Evolutionary conservation across 1,140 invertebrate genomes (phyloP).

Genomic region (Coelopa frigida): DNA sequence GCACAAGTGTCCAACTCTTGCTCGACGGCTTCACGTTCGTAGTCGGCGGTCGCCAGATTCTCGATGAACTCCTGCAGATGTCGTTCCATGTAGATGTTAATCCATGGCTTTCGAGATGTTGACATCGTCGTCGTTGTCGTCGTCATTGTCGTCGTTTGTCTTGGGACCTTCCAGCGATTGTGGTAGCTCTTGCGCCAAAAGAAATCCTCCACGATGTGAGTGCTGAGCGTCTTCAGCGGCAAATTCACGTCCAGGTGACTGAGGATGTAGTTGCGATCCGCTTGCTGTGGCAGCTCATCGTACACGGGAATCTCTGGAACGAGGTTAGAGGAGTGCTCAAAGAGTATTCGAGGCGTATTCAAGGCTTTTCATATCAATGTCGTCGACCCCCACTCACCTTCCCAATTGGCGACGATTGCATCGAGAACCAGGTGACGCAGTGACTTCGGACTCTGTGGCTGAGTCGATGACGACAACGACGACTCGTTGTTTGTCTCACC

Average conservation of each 20-base stretch:
- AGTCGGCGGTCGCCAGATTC: conserved; percentile 42
- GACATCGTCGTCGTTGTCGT: background rate
- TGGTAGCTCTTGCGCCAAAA: conserved; percentile 44
- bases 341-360: background rate
- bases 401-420: conserved; percentile 42
- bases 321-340: background rate
- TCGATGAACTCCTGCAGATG: conserved; percentile 46
- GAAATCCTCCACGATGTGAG: conserved; percentile 41
- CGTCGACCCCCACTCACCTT: conserved; percentile 25
- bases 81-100: conserved; percentile 46
- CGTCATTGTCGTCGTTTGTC: conserved; percentile 11
- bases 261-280: conserved; percentile 43
- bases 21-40: conserved; percentile 41
- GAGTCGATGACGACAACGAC: conserved; percentile 10
- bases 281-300: conserved; percentile 31
- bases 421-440: conserved; percentile 43
- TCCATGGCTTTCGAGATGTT: conserved; percentile 30
- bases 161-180: conserved; percentile 42
- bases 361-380: conserved; percentile 1
- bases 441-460: conserved; percentile 35
- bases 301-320: conserved; percentile 36
- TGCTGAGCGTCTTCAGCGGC: conserved; percentile 38
- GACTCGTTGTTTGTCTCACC: conserved; percentile 10
- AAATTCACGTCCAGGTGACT: conserved; percentile 43
- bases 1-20: conserved; percentile 37